A percentile compares a stretch with the other conserved stretches of the same genome.
Conservation (phyloP, 2,888 invertebrate species). For the Mesoligia furuncula region DNA sequence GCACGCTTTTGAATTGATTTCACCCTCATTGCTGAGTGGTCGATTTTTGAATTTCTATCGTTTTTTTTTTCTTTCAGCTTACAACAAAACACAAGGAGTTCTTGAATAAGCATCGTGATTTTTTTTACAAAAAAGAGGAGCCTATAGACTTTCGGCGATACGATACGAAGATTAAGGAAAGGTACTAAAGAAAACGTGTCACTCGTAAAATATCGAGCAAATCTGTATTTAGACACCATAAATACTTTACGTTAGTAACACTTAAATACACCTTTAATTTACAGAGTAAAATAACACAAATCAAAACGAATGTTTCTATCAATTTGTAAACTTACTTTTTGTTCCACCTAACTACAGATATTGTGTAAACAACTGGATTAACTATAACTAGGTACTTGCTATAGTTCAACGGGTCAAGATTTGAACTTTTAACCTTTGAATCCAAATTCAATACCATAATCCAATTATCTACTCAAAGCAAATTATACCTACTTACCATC, state of each 20-base stretch:
- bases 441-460: neutral
- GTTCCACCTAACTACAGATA: neutral
- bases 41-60: constrained; percentile 4
- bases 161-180: too few species aligned
- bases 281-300: neutral
- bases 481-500: neutral
- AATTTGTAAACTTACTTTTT: neutral
- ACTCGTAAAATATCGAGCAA: too few species aligned
- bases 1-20: constrained; percentile 24
- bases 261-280: neutral
- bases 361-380: neutral
- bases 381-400: neutral
- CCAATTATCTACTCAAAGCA: neutral
- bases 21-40: constrained; percentile 13
- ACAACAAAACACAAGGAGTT: neutral
- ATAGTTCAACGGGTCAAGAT: constrained; percentile 14
- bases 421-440: constrained; percentile 26
- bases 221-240: too few species aligned
- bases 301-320: neutral
- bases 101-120: neutral
- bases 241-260: too few species aligned
- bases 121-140: neutral
- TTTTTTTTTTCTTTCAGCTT: neutral
- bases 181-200: too few species aligned
- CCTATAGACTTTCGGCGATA: neutral